Base-by-base conservation (phyloP, 2,888 invertebrate genomes). In the Nemapogon koenigi region DNA sequence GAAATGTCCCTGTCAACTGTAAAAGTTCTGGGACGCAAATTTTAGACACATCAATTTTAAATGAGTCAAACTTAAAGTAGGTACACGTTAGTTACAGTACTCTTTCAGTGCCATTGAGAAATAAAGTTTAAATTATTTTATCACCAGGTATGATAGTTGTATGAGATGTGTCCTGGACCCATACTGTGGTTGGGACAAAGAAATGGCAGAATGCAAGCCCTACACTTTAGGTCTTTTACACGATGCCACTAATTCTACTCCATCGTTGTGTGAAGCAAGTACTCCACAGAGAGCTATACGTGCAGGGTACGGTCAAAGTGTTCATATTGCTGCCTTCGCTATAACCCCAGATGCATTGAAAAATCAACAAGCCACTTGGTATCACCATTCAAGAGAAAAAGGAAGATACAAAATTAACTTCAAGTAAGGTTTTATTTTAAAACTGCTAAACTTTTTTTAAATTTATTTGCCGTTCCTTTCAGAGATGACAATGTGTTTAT, bases 141-240 rank as follows among this genome's bases (percentile, higher is more conserved):
- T n/a, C n/a, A n/a, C n/a, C 39, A 80, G 83, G 30, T 85, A 85
- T 53, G 82, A 83, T 55, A 83, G 81, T 47, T 86, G 86, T 57
- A 66, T 83, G 4, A 78, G 83, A 3, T 87, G 87, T 56, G 82
- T 84, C 10, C 62, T 83, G 40, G 87, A 87, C 52, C 86, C 87
- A 0, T 85, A 86, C 53, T 87, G 87, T 51, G 86, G 86, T n/a
- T 87, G 87, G 87, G 86, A 86, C 52, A 83, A 83, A 49, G 82
- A 84, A 51, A 71, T 78, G 1, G 80, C 76, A 1, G 68, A 73
- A 8, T 85, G 85, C 54, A 78, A 81, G 36, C 79, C 82, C 0
- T 83, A 83, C 56, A 65, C 71, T n/a, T 80, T 81, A 4, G 80
- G 72, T 2, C 57, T 84, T 6, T 67, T 85, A 13, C 84, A 84